Base-by-base conservation (phyloP, 2,797 vertebrate genomes). In the Urocyon cinereoargenteus region DNA sequence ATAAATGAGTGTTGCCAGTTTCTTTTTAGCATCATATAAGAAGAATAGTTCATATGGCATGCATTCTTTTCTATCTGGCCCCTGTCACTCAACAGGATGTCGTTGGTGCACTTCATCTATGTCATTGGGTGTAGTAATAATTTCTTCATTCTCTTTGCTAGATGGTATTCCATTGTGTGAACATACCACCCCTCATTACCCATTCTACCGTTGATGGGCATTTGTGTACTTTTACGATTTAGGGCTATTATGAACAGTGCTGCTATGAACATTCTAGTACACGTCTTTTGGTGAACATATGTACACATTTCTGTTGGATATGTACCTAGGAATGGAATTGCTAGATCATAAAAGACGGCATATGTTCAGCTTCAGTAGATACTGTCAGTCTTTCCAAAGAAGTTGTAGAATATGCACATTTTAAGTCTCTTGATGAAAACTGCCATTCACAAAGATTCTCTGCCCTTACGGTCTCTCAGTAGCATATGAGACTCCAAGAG, bases 361-460 rank as follows among this genome's bases (percentile, higher is more conserved):
- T 77, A 84, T 84, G n/a, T 72, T 96, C 64, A 92, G 55, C 77
- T 93, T 95, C 72, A 82, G 14, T 90, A 83, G 72, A 96, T 86
- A 78, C 59, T 89, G 28, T 90, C n/a, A 31, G 14, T 75, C 88
- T 96, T 78, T 82, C 62, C 77, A 77, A 91, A 81, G 55, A 31
- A 72, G 15, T 91, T 66, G 49, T 70, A 95, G 62, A 94, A 90
- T 86, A 91, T 73, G 12, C 5, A 86, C 57, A 62, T 81, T 72
- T 88, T 94, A 95, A 88, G 49, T 81, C 26, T 91, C 83, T 92
- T 88, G 31, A 90, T 22, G 62, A 40, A 88, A 82, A 86, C 15
- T 90, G 28, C 22, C 75, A 91, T 93, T 91, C 73, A 84, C 26
- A 85, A 91, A 78, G 7, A 1, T 94, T 89, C 51, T 73, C 59